phyloP scores from a whole-genome alignment of 1,140 invertebrate species.

The Elymnias hypermnestra region DNA sequence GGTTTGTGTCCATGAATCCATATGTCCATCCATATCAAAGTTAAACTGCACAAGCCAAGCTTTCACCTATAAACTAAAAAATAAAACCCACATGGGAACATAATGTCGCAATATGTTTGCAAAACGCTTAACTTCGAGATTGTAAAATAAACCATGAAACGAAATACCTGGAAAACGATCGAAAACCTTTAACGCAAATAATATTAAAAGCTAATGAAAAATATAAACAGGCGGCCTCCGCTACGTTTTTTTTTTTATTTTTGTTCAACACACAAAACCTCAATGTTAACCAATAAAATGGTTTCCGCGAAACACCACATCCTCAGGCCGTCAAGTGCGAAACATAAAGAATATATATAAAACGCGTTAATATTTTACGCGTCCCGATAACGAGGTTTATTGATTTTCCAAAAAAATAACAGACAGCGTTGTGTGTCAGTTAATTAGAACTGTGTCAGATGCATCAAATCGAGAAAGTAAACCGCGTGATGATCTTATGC shows the following conservation, averaged over 20 bases:
- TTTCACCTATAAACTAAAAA: too few relatives aligned
- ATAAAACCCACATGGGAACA: too few relatives aligned
- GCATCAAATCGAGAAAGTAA: constrained; percentile 6
- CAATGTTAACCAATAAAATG: constrained; percentile 23
- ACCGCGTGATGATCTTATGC: not conserved
- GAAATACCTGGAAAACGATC: too few relatives aligned
- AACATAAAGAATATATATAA: constrained; percentile 23
- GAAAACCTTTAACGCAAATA: too few relatives aligned
- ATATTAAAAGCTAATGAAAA: constrained; percentile 9
- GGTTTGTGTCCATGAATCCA: too few relatives aligned
- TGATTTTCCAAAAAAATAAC: constrained; percentile 29
- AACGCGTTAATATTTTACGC: constrained; percentile 22
- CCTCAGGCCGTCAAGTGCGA: constrained; percentile 15
- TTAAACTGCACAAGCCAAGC: too few relatives aligned
- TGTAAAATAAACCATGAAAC: too few relatives aligned
- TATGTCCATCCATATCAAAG: too few relatives aligned
- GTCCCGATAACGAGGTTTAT: constrained; percentile 40
- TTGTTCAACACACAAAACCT: constrained; percentile 22
- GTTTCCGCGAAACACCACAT: constrained; percentile 29
- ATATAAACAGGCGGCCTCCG: not conserved
- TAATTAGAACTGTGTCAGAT: constrained; percentile 27
- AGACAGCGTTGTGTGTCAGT: constrained; percentile 27
- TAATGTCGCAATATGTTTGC: too few relatives aligned
- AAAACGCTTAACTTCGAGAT: too few relatives aligned
- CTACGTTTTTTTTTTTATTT: not conserved